phyloP scores from a whole-genome alignment of 2,113 vertebrate genomes.

The Trinectes maculatus region DNA sequence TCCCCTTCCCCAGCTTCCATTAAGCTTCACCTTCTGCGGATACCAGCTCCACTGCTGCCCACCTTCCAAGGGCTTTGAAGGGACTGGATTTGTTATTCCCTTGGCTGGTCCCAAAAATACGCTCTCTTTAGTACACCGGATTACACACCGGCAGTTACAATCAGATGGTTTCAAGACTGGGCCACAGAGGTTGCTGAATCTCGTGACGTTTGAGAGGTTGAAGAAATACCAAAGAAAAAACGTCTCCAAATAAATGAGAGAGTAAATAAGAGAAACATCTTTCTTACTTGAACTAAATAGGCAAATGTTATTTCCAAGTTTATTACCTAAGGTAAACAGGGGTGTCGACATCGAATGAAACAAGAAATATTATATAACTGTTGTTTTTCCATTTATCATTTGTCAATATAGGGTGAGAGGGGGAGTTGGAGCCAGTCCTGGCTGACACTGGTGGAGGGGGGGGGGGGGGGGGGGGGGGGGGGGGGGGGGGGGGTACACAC shows the following conservation, averaged over 20 bases:
- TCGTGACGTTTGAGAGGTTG: slow-evolving; percentile 9
- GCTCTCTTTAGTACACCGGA: slow-evolving; percentile 29
- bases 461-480: too few species aligned
- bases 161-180: slow-evolving; percentile 2
- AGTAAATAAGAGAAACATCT: neutral
- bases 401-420: too few species aligned
- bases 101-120: slow-evolving; percentile 55
- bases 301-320: too few species aligned
- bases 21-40: slow-evolving; percentile 72
- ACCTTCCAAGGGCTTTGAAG: slow-evolving; percentile 61
- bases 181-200: slow-evolving; percentile 14
- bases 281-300: too few species aligned
- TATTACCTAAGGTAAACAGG: too few species aligned
- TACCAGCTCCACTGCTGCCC: slow-evolving; percentile 39
- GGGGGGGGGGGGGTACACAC: too few species aligned
- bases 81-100: slow-evolving; percentile 50
- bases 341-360: too few species aligned
- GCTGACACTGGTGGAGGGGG: too few species aligned
- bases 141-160: slow-evolving; percentile 23
- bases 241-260: neutral
- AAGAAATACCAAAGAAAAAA: neutral
- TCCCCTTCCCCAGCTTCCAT: slow-evolving; percentile 77
- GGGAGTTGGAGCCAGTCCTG: too few species aligned
- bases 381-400: too few species aligned
- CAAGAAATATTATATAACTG: too few species aligned